Conservation (phyloP, 2,113 vertebrate species). For the Holacanthus passer region DNA sequence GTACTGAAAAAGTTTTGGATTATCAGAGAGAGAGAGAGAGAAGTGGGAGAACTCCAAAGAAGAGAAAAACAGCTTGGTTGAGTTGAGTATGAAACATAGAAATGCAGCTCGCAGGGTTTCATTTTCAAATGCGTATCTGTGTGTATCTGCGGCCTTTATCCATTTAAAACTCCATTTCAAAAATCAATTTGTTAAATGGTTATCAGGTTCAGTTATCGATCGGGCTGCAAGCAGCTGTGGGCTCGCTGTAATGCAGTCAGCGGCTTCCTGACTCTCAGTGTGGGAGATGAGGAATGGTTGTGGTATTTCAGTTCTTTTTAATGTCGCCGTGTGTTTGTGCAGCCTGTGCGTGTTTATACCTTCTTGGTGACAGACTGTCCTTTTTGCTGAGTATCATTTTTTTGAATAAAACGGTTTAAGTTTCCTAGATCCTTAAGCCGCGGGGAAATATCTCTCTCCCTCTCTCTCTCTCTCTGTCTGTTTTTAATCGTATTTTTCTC, state of each 20-base stretch:
- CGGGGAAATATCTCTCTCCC: constrained; percentile 63
- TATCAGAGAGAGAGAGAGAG: neutral
- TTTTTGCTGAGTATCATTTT: constrained; percentile 66
- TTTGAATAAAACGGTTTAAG: constrained; percentile 65
- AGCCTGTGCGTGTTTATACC: constrained; percentile 13
- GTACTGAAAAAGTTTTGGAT: constrained; percentile 3
- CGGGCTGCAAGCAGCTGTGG: constrained; percentile 35
- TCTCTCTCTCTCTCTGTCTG: constrained; percentile 31
- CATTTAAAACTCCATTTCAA: constrained; percentile 67
- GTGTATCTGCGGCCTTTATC: constrained; percentile 43
- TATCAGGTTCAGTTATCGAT: constrained; percentile 75
- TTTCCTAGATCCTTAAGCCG: constrained; percentile 71
- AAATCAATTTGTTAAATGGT: constrained; percentile 76
- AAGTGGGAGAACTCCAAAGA: neutral
- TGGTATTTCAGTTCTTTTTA: constrained; percentile 36
- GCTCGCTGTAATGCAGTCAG: constrained; percentile 45
- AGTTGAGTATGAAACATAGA: constrained; percentile 17
- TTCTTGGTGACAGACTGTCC: constrained; percentile 46
- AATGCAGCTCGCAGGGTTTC: constrained; percentile 12
- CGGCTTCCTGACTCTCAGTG: constrained; percentile 38
- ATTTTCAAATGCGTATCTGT: constrained; percentile 27
- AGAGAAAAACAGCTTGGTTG: neutral
- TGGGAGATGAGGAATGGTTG: constrained; percentile 48
- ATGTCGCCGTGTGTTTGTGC: constrained; percentile 7
- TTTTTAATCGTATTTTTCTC: constrained; percentile 77